phyloP scores from a whole-genome alignment of 2,888 invertebrate genomes.

The Limulus polyphemus region DNA sequence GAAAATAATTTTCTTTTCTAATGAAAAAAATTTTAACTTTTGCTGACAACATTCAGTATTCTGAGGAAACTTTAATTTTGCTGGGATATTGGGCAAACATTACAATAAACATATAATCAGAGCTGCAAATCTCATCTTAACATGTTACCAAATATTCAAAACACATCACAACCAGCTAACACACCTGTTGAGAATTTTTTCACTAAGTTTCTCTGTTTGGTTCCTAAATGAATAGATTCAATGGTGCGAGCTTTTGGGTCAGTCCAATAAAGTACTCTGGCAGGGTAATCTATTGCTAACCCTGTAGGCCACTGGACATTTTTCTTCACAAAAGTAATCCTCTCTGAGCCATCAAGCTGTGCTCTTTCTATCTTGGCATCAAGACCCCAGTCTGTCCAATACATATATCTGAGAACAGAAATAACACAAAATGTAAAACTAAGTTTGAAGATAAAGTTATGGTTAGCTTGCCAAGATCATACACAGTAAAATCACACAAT shows the following conservation, averaged over 20 bases:
- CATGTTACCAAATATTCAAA: not conserved
- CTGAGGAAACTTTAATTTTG: no score
- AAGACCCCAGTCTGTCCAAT: conserved; percentile 62
- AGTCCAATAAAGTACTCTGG: conserved; percentile 65
- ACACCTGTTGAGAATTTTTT: conserved; percentile 45
- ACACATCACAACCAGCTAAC: conserved; percentile 6
- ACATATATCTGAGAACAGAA: conserved; percentile 45
- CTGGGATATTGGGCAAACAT: no score
- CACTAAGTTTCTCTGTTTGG: conserved; percentile 50
- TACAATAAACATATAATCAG: no score
- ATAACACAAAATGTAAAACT: no score
- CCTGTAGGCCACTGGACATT: conserved; percentile 59
- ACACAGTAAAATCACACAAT: no score
- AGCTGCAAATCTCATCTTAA: not conserved
- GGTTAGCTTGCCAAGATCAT: no score
- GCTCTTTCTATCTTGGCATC: conserved; percentile 50
- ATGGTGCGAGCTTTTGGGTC: conserved; percentile 63
- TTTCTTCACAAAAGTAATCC: conserved; percentile 45
- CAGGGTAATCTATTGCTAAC: conserved; percentile 59
- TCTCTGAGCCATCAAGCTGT: conserved; percentile 51
- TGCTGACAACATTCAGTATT: no score
- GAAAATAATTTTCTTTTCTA: no score
- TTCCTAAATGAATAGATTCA: conserved; percentile 55
- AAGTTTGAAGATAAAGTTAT: no score
- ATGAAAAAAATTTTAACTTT: no score